Conservation (phyloP, 2,797 vertebrate genomes). For the Thripadectes ignobilis region DNA sequence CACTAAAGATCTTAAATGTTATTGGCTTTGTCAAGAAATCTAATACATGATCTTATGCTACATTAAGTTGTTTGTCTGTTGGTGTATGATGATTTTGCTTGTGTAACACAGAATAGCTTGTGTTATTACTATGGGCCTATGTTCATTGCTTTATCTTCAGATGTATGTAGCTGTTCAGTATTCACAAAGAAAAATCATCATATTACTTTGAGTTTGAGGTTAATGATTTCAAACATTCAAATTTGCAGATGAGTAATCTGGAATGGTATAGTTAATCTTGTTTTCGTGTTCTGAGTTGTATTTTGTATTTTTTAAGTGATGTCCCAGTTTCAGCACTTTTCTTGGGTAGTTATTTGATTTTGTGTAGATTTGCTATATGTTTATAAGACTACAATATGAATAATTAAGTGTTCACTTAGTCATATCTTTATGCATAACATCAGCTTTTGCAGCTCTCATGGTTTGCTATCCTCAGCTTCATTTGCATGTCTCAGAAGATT, state of each 20-base stretch:
- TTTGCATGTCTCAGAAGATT: background rate
- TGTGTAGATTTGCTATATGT: too few relatives aligned
- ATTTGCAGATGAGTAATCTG: background rate
- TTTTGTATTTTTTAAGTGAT: constrained; percentile 12
- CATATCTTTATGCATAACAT: background rate
- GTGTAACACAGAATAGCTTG: background rate
- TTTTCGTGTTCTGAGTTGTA: background rate
- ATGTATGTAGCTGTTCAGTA: background rate
- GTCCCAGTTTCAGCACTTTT: background rate
- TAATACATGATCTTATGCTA: background rate
- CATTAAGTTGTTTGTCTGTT: background rate
- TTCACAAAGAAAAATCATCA: background rate
- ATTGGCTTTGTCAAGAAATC: background rate
- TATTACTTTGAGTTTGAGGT: constrained; percentile 8
- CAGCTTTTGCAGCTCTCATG: background rate
- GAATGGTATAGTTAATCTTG: background rate
- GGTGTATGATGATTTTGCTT: background rate
- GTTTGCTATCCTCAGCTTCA: background rate
- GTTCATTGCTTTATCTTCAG: background rate
- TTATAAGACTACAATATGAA: background rate
- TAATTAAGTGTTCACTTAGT: background rate
- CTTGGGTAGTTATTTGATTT: background rate
- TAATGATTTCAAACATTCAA: background rate
- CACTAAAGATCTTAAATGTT: background rate
- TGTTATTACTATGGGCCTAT: background rate